Evolutionary conservation across 2,888 invertebrate genomes (phyloP), one percentile per base, ranked within the genome.

Genomic region (Celastrina argiolus): DNA sequence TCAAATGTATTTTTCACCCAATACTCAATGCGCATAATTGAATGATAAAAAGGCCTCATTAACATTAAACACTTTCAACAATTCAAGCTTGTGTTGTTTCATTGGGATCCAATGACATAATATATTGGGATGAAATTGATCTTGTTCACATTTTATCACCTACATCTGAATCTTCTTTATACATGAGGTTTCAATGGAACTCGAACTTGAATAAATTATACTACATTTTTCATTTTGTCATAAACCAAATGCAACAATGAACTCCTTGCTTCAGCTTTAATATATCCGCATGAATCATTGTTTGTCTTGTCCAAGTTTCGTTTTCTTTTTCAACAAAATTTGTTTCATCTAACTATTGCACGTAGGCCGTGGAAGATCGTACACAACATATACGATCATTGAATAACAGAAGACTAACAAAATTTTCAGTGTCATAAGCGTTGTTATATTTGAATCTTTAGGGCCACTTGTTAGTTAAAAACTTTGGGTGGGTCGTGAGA

Each of bases 1-100:
- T 85, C 84, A 84, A 81, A 88, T 87, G 90, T 91, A 91, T 87
- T 91, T 91, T 91, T 91, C 91, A 91, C 91, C 91, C 91, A 91
- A 90, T 89, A 89, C 91, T 91, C 90, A 88, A 78, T 88, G 87
- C 81, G 81, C 87, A 77, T 79, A 79, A 81, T 78, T 81, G 73
- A 76, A 81, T 82, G 36, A 61, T 61, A 82, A 84, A 82, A 83
- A 85, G 81, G 87, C 87, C 84, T 84, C 82, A 90, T 88, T 90
- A 90, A 90, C 90, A 51, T 51, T 79, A 74, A 77, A 78, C 79
- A 78, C 77, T 78, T 79, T 75, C 76, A 81, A 79, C 70, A 78
- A 76, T 82, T 82, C 80, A 81, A 78, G 89, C 88, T 90, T 90
- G 88, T 81, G 84, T 84, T 89, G 87, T 88, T 85, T 70, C 69